Percentiles rank a stretch among this genome's conserved stretches.
phyloP scores from a whole-genome alignment of 2,113 vertebrate species.

The Cavia aperea region DNA sequence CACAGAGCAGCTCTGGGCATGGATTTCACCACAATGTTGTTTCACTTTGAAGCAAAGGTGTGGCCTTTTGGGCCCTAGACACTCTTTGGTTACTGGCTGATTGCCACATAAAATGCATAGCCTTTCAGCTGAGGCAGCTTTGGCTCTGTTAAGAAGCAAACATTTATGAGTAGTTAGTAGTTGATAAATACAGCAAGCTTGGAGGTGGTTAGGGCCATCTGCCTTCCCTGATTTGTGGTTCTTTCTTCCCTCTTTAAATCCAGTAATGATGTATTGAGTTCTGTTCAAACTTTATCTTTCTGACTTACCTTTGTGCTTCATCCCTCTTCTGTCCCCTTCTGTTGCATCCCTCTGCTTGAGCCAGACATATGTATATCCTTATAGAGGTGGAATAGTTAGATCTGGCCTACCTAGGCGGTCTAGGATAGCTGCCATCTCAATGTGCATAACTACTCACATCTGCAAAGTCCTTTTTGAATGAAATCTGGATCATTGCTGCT shows the following conservation, averaged over 20 bases:
- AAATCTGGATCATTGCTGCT: neutral
- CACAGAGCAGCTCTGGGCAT: neutral
- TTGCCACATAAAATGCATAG: no score
- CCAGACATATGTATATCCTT: neutral
- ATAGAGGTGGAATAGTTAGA: neutral
- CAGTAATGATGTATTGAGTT: neutral
- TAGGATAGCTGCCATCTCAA: neutral
- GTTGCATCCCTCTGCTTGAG: neutral
- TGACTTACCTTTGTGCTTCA: neutral
- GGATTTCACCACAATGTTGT: no score
- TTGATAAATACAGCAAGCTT: neutral
- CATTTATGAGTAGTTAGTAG: neutral
- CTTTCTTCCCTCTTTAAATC: neutral
- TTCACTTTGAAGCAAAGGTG: neutral
- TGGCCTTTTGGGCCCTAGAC: neutral
- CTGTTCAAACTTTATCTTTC: neutral
- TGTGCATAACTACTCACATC: neutral
- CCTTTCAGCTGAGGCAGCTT: neutral
- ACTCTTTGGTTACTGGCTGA: neutral
- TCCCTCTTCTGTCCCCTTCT: neutral
- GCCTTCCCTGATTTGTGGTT: neutral
- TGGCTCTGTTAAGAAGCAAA: neutral
- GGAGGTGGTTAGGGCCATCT: no score
- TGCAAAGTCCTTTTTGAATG: neutral
- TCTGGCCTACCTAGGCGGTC: neutral